phyloP scores from a whole-genome alignment of 2,888 invertebrate genomes.

The Timema cristinae region DNA sequence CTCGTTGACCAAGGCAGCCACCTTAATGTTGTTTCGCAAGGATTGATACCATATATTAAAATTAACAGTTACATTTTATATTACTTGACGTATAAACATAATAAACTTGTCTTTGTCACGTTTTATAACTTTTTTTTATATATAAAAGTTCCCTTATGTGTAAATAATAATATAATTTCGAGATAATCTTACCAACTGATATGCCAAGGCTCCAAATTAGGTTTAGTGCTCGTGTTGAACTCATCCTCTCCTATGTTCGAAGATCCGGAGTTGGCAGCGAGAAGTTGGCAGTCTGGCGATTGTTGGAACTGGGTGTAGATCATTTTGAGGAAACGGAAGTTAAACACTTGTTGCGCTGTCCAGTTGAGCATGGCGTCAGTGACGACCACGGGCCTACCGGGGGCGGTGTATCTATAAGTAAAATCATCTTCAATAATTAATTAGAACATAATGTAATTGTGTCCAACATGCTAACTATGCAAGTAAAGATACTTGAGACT shows the following conservation, averaged over 20 bases:
- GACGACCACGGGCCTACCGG: constrained; percentile 49
- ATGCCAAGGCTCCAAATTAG: constrained; percentile 48
- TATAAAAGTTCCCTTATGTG: too few species aligned
- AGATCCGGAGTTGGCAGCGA: constrained; percentile 42
- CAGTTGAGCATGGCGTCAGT: constrained; percentile 49
- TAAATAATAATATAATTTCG: too few species aligned
- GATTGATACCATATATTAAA: too few species aligned
- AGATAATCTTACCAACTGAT: constrained; percentile 49
- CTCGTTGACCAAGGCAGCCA: too few species aligned
- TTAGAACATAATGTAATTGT: background rate
- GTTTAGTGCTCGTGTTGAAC: constrained; percentile 45
- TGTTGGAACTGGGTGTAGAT: constrained; percentile 38
- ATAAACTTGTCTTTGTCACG: too few species aligned
- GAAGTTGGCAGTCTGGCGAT: constrained; percentile 22
- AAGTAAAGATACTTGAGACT: background rate
- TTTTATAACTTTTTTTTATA: too few species aligned
- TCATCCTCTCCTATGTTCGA: constrained; percentile 47
- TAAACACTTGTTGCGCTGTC: constrained; percentile 48
- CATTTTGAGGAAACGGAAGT: constrained; percentile 48
- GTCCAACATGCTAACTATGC: too few species aligned
- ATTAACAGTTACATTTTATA: too few species aligned
- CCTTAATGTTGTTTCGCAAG: too few species aligned
- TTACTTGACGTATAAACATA: too few species aligned
- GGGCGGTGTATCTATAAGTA: constrained; percentile 43
- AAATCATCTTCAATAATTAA: background rate